Evolutionary conservation across 2,888 invertebrate genomes (phyloP).

Genomic region (Periphyllus acericola): DNA sequence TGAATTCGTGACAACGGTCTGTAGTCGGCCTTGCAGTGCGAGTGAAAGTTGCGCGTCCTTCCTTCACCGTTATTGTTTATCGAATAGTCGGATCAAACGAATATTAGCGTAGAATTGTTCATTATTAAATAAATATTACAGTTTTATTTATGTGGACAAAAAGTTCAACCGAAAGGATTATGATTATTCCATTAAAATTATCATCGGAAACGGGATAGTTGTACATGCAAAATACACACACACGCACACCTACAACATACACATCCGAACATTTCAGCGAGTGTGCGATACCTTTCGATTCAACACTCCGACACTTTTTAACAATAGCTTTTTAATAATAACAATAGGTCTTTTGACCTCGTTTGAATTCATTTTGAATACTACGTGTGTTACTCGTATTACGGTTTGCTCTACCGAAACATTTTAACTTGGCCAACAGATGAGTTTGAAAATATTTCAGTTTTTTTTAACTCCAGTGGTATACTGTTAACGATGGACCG

Average conservation of each 20-base stretch:
- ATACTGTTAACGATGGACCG: not conserved
- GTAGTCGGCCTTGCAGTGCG: constrained; percentile 35
- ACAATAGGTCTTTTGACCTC: not conserved
- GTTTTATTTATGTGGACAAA: not conserved
- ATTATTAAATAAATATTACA: not conserved
- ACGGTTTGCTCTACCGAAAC: too few relatives aligned
- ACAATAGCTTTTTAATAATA: too few relatives aligned
- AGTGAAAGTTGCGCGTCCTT: constrained; percentile 55
- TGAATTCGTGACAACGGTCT: constrained; percentile 14
- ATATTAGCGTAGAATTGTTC: not conserved
- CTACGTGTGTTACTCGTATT: not conserved
- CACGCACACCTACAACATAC: not conserved
- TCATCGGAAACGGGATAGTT: not conserved
- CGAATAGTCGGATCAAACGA: not conserved
- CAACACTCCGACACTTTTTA: not conserved
- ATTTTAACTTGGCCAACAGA: not conserved
- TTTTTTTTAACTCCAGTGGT: not conserved
- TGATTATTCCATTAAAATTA: not conserved
- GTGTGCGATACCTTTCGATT: not conserved
- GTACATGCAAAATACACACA: not conserved
- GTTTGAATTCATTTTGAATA: not conserved
- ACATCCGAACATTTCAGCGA: not conserved
- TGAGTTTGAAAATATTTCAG: not conserved
- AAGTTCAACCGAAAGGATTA: not conserved
- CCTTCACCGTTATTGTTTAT: constrained; percentile 47